A percentile compares a stretch with the other conserved stretches of the same genome.
Evolutionary conservation across 2,113 vertebrate genomes (phyloP).

Genomic region (Stomatorhinus ivindoensis): DNA sequence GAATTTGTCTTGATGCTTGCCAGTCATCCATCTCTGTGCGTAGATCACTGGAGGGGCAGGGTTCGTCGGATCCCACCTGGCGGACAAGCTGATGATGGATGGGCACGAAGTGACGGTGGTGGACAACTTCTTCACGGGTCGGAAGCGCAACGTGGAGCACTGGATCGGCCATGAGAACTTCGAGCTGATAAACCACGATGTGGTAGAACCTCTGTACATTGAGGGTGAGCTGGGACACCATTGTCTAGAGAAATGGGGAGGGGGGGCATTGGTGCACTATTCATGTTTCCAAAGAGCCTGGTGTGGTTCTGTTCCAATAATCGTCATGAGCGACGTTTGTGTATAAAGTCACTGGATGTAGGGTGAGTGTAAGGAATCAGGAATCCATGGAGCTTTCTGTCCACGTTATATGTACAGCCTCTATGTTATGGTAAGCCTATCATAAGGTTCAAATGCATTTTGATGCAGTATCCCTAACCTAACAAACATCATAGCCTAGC

Average conservation of each 20-base stretch:
- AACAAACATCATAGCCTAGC: background rate
- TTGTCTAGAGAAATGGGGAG: background rate
- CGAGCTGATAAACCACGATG: slow-evolving; percentile 96
- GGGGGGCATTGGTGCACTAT: background rate
- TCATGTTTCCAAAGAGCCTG: background rate
- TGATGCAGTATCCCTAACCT: background rate
- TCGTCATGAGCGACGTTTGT: background rate
- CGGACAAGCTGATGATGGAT: slow-evolving; percentile 99
- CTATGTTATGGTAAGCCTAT: background rate
- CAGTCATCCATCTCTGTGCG: background rate
- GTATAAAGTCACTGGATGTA: background rate
- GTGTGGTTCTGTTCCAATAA: background rate
- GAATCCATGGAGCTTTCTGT: background rate
- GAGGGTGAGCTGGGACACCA: slow-evolving; percentile 70
- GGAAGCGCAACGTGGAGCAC: slow-evolving; percentile 97
- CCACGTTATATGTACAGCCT: background rate
- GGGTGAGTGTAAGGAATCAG: background rate
- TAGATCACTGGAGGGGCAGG: slow-evolving; percentile 97
- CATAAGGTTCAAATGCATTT: background rate
- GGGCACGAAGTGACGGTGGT: slow-evolving; percentile 98
- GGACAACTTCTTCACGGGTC: slow-evolving; percentile 98
- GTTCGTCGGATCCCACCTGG: slow-evolving; percentile 96
- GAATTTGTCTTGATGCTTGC: background rate
- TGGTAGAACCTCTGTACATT: slow-evolving; percentile 95
- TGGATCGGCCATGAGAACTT: slow-evolving; percentile 99